phyloP scores from a whole-genome alignment of 2,113 vertebrate species.

The Mus pahari region DNA sequence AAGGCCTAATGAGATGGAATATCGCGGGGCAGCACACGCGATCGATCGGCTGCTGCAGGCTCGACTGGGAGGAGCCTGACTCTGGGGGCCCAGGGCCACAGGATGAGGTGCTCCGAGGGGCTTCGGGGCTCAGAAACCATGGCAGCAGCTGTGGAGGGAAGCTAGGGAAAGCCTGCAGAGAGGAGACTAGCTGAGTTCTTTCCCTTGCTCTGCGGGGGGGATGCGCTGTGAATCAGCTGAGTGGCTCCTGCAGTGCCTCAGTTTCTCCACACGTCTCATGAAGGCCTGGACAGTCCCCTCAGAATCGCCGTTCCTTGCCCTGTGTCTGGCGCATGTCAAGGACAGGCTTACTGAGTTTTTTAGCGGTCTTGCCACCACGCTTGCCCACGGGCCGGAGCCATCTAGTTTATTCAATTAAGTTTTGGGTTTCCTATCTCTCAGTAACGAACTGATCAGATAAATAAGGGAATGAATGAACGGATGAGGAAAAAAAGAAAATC shows the following conservation, averaged over 20 bases:
- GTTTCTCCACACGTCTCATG: background rate
- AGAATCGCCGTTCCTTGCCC: rapidly evolving
- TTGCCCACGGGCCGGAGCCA: background rate
- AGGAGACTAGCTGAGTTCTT: background rate
- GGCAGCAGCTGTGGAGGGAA: rapidly evolving
- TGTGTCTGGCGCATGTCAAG: background rate
- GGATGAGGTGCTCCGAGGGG: background rate
- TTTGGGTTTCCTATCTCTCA: background rate
- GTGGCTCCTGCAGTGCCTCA: background rate
- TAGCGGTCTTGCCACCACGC: background rate
- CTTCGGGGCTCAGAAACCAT: conserved; percentile 46
- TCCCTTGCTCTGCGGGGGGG: background rate
- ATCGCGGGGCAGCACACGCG: conserved; percentile 86
- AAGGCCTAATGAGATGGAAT: conserved; percentile 88
- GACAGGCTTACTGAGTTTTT: background rate
- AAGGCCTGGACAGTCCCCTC: rapidly evolving
- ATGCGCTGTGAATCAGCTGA: background rate
- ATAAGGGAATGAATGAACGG: background rate
- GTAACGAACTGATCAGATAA: rapidly evolving
- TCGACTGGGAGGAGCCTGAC: conserved; percentile 50
- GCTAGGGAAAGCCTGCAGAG: background rate
- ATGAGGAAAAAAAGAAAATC: background rate
- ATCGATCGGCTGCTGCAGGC: conserved; percentile 85
- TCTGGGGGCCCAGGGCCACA: conserved; percentile 23
- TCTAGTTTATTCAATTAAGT: rapidly evolving